These are phyloP conservation scores for Drosophila atripex DNA, from an alignment of 2,888 invertebrate species.

Conservation along the genomic window DNA sequence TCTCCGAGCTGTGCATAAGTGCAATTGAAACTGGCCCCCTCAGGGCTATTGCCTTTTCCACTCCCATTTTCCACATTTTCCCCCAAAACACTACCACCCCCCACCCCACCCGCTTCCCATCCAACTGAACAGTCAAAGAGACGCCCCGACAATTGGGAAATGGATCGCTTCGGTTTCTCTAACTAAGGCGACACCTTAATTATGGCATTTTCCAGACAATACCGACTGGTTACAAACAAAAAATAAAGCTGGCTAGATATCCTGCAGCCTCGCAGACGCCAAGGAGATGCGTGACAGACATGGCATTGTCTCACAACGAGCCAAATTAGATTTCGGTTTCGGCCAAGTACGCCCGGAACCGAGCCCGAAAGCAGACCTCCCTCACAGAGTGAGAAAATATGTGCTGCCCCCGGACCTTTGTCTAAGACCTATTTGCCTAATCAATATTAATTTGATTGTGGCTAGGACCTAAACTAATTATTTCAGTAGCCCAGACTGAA, in stretches of 20 bases:
- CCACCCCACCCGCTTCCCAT: not conserved
- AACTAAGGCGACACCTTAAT: constrained; percentile 61
- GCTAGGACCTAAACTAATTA: not conserved
- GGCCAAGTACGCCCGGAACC: not conserved
- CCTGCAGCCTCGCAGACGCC: constrained; percentile 6
- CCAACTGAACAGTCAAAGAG: too few relatives aligned
- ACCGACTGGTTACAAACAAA: constrained; percentile 1
- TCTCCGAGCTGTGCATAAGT: constrained; percentile 41
- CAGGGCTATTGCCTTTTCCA: not conserved
- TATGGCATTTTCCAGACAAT: constrained; percentile 52
- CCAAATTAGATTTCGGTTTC: constrained; percentile 73
- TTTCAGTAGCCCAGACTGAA: not conserved
- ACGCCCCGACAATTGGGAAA: constrained; percentile 19
- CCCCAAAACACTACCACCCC: not conserved
- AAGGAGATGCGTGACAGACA: constrained; percentile 53
- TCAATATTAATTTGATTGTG: not conserved
- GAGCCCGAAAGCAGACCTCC: not conserved
- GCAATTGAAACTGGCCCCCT: constrained; percentile 40
- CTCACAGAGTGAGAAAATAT: not conserved
- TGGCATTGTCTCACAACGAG: constrained; percentile 57
- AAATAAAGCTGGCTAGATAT: constrained; percentile 7
- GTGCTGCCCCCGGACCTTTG: not conserved
- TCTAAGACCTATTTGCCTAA: not conserved
- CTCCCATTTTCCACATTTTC: not conserved
- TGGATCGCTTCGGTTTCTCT: constrained; percentile 29